phyloP scores from a whole-genome alignment of 1,140 invertebrate species.

The Sycophaga agraensis region DNA sequence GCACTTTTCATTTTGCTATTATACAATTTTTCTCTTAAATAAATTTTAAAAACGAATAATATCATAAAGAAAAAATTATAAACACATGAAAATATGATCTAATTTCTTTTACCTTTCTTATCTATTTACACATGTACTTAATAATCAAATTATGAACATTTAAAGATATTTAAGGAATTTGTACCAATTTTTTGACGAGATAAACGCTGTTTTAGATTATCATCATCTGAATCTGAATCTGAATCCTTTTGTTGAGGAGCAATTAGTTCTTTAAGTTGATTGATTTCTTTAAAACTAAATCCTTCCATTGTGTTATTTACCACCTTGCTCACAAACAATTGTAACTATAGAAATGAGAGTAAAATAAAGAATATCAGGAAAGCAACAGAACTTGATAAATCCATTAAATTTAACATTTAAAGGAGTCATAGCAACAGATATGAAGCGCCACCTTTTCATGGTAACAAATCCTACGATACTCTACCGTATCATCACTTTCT shows the following conservation, averaged over 20 bases:
- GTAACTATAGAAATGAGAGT: background rate
- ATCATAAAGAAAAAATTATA: too few relatives aligned
- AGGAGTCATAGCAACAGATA: slow-evolving; percentile 16
- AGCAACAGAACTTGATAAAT: background rate
- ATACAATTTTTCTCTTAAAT: too few relatives aligned
- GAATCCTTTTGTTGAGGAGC: slow-evolving; percentile 38
- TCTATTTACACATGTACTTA: too few relatives aligned
- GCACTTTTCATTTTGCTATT: too few relatives aligned
- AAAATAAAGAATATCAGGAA: too few relatives aligned
- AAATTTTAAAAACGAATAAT: too few relatives aligned
- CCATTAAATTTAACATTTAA: slow-evolving; percentile 6
- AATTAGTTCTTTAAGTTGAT: slow-evolving; percentile 47
- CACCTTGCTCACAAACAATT: background rate
- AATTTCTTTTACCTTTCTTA: too few relatives aligned
- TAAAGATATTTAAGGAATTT: slow-evolving; percentile 7
- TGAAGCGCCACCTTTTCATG: slow-evolving; percentile 9
- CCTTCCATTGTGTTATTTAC: slow-evolving; percentile 36
- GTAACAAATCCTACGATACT: too few relatives aligned
- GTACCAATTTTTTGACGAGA: slow-evolving; percentile 47
- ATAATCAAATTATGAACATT: too few relatives aligned
- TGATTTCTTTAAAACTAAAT: slow-evolving; percentile 42
- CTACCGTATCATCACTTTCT: too few relatives aligned
- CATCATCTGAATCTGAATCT: slow-evolving; percentile 50
- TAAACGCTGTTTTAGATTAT: slow-evolving; percentile 41
- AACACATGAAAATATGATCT: too few relatives aligned